Percentiles rank a stretch among this genome's conserved stretches.
Evolutionary conservation across 2,797 vertebrate genomes (phyloP).

Genomic region (Taenioides sp.): DNA sequence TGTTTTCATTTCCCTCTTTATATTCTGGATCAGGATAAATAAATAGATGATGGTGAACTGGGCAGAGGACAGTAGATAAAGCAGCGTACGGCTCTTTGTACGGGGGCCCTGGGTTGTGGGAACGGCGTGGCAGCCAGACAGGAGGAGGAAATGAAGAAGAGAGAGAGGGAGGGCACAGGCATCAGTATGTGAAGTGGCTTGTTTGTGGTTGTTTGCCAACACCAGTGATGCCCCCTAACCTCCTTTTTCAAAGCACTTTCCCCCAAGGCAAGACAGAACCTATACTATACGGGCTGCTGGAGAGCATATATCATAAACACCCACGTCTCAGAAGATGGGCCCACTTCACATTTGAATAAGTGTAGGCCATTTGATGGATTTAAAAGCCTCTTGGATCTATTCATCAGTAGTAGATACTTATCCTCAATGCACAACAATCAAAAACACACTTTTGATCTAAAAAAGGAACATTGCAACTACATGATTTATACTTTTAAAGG

Average conservation of each 20-base stretch:
- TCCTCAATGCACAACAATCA: not conserved
- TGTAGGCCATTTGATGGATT: slow-evolving; percentile 8
- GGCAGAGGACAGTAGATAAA: slow-evolving; percentile 46
- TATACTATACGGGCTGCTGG: slow-evolving; percentile 18
- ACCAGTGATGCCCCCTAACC: slow-evolving; percentile 15
- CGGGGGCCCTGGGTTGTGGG: slow-evolving; percentile 33
- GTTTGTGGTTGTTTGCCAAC: slow-evolving; percentile 34
- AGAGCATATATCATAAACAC: slow-evolving; percentile 35
- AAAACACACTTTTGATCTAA: not conserved
- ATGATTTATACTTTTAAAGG: not conserved
- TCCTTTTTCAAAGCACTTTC: slow-evolving; percentile 26
- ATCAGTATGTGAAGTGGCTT: slow-evolving; percentile 37
- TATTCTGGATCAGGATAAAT: slow-evolving; percentile 70
- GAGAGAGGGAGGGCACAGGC: slow-evolving; percentile 30
- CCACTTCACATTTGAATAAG: slow-evolving; percentile 16
- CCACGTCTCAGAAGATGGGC: slow-evolving; percentile 35
- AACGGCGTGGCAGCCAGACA: slow-evolving; percentile 34
- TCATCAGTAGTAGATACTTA: not conserved
- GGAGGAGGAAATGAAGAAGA: slow-evolving; percentile 30
- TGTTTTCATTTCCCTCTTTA: slow-evolving; percentile 75
- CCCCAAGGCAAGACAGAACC: slow-evolving; percentile 27
- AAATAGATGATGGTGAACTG: slow-evolving; percentile 62
- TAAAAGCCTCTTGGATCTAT: not conserved
- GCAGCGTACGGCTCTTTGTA: slow-evolving; percentile 39
- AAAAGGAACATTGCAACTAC: not conserved